Base-by-base conservation (phyloP, 2,888 invertebrate genomes). In the Sepioteuthis lessoniana region DNA sequence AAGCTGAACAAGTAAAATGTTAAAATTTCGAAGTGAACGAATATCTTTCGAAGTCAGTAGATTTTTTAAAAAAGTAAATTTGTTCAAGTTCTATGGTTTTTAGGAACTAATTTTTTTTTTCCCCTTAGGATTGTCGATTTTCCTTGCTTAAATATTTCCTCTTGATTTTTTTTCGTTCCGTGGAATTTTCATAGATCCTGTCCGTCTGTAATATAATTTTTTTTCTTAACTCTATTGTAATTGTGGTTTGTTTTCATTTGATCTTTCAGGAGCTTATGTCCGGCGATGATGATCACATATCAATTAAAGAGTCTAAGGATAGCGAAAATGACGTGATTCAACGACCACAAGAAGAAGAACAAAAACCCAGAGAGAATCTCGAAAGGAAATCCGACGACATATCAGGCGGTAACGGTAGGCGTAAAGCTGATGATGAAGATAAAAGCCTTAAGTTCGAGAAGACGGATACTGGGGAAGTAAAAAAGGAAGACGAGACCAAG, bases 261-360 rank as follows among this genome's bases (percentile, higher is more conserved):
- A 37, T 91, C 13, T 92, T 92, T 16, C 47, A 92, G 92, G 92
- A 92, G 46, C 46, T 92, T 5, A 47, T n/a, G 42, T n/a, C 92
- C 7, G 92, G 35, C 28, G 47, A 42, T 31, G 92, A 92, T 4
- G 92, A 92, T 13, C 46, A 42, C n/a, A n/a, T 47, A 2, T 0
- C 19, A 4, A 21, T 28, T 92, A 31, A 92, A 42, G 47, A 92
- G 28, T 19, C n/a, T 5, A 31, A 31, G 35, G 31, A 31, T 1
- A 47, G 19, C 31, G 35, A 92, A 46, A 31, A 92, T 10, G 38
- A 47, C 10, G 38, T 46, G 7, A 35, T n/a, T 76, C 76, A n/a
- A 10, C 76, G 35, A 5, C 76, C 8, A 13, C 13, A 76, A n/a
- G 13, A 76, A 76, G 93, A 50, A 10, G 8, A 46, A 4, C 76